phyloP scores from a whole-genome alignment of 2,888 invertebrate genomes.

The Cryptocephalus primarius region DNA sequence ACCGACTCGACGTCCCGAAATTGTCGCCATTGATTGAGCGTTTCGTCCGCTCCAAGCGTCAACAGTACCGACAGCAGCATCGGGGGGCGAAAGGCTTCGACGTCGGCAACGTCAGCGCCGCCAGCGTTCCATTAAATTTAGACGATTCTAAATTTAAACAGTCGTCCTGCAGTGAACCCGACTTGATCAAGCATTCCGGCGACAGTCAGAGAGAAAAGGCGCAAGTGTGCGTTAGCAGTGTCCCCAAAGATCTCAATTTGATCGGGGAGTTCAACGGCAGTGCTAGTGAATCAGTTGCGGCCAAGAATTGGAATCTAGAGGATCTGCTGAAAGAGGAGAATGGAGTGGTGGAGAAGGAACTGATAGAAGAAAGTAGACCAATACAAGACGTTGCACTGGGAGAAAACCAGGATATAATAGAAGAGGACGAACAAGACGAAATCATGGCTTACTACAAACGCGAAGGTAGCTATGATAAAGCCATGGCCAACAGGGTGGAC shows the following conservation, averaged over 20 bases:
- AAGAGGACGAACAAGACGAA: constrained; percentile 6
- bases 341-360: not conserved
- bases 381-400: too few species aligned
- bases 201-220: constrained; percentile 11
- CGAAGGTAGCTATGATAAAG: constrained; percentile 35
- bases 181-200: constrained; percentile 22
- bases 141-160: constrained; percentile 27
- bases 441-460: constrained; percentile 23
- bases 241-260: constrained; percentile 58
- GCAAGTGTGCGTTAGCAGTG: constrained; percentile 30
- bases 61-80: constrained; percentile 11
- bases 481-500: constrained; percentile 33
- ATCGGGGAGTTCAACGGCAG: constrained; percentile 31
- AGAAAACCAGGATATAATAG: not conserved
- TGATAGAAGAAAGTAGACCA: too few species aligned
- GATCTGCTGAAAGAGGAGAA: constrained; percentile 20
- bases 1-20: constrained; percentile 22
- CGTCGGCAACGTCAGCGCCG: constrained; percentile 7
- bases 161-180: constrained; percentile 35
- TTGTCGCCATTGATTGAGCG: constrained; percentile 25
- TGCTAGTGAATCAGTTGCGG: constrained; percentile 28
- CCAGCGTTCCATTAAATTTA: constrained; percentile 20
- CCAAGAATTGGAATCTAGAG: constrained; percentile 35
- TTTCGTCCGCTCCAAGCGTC: constrained; percentile 24
- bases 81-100: not conserved